phyloP scores from a whole-genome alignment of 2,888 invertebrate species.

The Petrophora chlorosata region DNA sequence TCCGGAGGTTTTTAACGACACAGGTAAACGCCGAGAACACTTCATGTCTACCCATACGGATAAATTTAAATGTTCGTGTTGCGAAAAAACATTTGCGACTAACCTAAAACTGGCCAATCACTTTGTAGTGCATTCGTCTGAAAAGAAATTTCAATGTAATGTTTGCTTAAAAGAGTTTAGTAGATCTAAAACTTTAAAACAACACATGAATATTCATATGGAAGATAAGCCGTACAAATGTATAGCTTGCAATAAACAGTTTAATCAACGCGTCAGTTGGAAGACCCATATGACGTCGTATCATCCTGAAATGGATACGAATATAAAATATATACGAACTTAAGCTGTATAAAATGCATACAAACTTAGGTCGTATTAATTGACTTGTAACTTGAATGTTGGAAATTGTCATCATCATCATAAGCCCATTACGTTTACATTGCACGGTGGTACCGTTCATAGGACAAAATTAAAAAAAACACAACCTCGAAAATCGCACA shows the following conservation, averaged over 20 bases:
- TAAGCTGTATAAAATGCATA: too few relatives aligned
- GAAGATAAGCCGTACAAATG: conserved; percentile 32
- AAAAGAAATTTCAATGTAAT: conserved; percentile 29
- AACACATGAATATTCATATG: conserved; percentile 42
- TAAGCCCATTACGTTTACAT: too few relatives aligned
- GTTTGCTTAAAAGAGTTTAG: conserved; percentile 32
- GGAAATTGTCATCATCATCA: too few relatives aligned
- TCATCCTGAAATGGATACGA: neutral
- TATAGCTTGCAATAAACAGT: conserved; percentile 22
- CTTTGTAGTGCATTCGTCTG: conserved; percentile 26
- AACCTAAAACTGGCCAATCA: conserved; percentile 24
- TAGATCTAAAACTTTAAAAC: conserved; percentile 34
- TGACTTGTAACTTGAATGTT: too few relatives aligned
- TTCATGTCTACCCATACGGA: conserved; percentile 40
- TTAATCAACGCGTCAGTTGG: conserved; percentile 22
- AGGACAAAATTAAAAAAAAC: too few relatives aligned
- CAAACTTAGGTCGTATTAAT: too few relatives aligned
- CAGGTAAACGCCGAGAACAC: conserved; percentile 36
- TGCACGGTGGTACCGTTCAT: too few relatives aligned
- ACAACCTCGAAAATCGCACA: too few relatives aligned
- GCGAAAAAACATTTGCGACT: conserved; percentile 28
- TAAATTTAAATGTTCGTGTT: conserved; percentile 28
- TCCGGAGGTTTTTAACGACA: conserved; percentile 37
- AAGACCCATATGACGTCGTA: conserved; percentile 24
- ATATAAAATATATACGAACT: neutral